Base-by-base conservation (phyloP, 2,888 invertebrate genomes). In the Dyspetes luteomarginatus region DNA sequence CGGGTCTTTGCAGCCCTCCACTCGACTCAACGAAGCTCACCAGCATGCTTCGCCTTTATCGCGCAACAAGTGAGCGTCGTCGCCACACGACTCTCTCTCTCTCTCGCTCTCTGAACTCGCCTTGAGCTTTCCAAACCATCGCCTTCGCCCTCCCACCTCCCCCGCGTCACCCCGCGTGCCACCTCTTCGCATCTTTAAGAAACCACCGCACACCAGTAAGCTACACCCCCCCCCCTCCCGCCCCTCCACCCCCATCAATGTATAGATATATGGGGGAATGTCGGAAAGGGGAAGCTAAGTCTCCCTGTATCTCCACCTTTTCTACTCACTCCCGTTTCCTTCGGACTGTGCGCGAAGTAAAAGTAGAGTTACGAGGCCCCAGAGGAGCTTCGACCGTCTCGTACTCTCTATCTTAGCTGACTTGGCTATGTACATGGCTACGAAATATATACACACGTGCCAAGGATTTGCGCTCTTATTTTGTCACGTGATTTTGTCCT, bases 31-130 rank as follows among this genome's bases (percentile, higher is more conserved):
- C 41, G 56, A 36, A 36, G 64, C 80, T 76, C 58, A 72, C 69
- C 56, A 62, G 77, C 28, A 48, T 76, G 55, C 77, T 81, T 74
- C 82, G 81, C 69, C 83, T 81, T 82, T 60, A n/a, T 84, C 79
- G 88, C 81, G 92, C 91, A 91, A 92, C 92, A 91, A 92, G 92
- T 91, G 91, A 89, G 86, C 88, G 85, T 82, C 86, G 88, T 43
- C 48, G 56, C 36, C 65, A 77, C 78, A 69, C 79, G 80, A 78
- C 85, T 87, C 89, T 82, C 89, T 62, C 55, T 82, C 67, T 71
- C 69, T 48, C 50, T 62, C 78, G 55, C 41, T 78, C 76, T 64
- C 83, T 76, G 24, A 17, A 30, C 67, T 73, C 82, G 75, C 77
- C 26, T 84, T 82, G 80, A 84, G 74, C 82, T 77, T 71, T 80